Percentiles rank a stretch among this genome's conserved stretches.
phyloP scores from a whole-genome alignment of 2,888 invertebrate genomes.

The Thelaira solivaga region DNA sequence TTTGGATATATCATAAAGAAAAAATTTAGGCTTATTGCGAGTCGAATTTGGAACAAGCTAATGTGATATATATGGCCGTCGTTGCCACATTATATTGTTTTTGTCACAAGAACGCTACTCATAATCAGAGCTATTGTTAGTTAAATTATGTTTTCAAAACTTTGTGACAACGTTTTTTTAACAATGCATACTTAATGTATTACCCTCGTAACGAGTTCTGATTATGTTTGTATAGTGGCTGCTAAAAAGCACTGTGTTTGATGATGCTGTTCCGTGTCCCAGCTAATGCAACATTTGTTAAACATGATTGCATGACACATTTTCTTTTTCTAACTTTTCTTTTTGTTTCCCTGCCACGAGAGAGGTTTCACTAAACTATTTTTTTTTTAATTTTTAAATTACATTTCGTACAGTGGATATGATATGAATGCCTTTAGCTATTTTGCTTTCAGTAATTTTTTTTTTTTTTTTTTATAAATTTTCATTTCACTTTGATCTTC shows the following conservation, averaged over 20 bases:
- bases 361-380: not conserved
- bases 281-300: conserved; percentile 12
- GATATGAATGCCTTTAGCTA: not conserved
- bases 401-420: too few relatives aligned
- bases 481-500: conserved; percentile 29
- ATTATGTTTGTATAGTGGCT: not conserved
- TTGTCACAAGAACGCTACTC: too few relatives aligned
- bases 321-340: not conserved
- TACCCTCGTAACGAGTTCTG: not conserved
- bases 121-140: too few relatives aligned
- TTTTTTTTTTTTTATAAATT: not conserved
- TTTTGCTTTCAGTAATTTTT: not conserved
- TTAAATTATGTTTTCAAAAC: too few relatives aligned
- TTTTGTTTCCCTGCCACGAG: not conserved
- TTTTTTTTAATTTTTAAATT: not conserved
- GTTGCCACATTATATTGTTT: too few relatives aligned
- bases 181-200: too few relatives aligned
- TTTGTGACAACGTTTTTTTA: too few relatives aligned
- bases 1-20: too few relatives aligned
- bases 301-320: conserved; percentile 21
- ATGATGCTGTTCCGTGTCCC: not conserved
- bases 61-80: too few relatives aligned
- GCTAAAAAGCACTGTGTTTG: not conserved
- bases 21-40: too few relatives aligned
- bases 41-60: too few relatives aligned